These are phyloP conservation scores for Nansenia antarctica DNA, from an alignment of 2,113 vertebrate species.

Conservation along the genomic window DNA sequence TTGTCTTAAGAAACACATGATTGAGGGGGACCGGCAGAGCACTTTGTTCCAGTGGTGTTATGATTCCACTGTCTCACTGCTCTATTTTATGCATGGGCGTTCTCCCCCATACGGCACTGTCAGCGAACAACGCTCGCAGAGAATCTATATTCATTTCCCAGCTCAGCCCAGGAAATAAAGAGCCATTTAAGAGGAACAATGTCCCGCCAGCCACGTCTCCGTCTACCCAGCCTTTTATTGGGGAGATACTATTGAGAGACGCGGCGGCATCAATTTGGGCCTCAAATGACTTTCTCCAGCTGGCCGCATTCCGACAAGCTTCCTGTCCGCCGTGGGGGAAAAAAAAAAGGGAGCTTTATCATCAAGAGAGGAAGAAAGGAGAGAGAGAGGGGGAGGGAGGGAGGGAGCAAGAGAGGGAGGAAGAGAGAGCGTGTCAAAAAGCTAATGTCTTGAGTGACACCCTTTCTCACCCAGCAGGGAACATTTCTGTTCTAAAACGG, in stretches of 20 bases:
- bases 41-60: not conserved
- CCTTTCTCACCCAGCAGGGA: constrained; percentile 73
- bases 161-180: constrained; percentile 57
- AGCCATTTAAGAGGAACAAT: constrained; percentile 67
- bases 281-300: constrained; percentile 72
- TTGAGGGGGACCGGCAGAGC: not conserved
- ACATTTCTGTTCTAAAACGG: constrained; percentile 76
- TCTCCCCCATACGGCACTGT: too few species aligned
- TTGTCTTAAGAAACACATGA: not conserved
- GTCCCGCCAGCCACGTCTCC: constrained; percentile 46
- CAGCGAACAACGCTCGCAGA: too few species aligned
- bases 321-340: constrained; percentile 68
- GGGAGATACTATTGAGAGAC: constrained; percentile 67
- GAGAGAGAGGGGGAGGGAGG: constrained; percentile 21
- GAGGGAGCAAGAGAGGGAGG: constrained; percentile 27
- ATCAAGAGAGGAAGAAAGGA: constrained; percentile 40
- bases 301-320: constrained; percentile 72
- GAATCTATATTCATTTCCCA: not conserved
- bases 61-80: not conserved
- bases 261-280: constrained; percentile 65
- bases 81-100: not conserved
- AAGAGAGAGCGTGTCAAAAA: constrained; percentile 58
- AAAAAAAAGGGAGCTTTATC: constrained; percentile 65
- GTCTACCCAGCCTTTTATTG: constrained; percentile 45
- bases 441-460: constrained; percentile 71